Base-by-base conservation (phyloP, 2,888 invertebrate species). In the Eilema sororculum region DNA sequence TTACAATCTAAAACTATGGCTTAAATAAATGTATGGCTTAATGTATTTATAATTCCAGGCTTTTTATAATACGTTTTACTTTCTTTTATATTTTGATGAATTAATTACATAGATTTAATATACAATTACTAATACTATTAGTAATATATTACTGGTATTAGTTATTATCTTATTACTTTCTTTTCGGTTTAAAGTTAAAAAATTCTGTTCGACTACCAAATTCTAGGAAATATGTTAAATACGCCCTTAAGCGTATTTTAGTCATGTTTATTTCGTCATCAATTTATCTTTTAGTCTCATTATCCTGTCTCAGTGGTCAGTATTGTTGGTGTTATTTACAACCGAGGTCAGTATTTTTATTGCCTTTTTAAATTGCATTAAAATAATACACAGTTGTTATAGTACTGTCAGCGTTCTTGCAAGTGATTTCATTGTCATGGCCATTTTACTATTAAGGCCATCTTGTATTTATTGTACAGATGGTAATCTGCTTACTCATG, bases 261-360 rank as follows among this genome's bases (percentile, higher is more conserved):
- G 67, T 63, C 28, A 56, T 62, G 37, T 68, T 73, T 67, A 71
- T 69, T 65, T 67, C 65, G 25, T 67, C 57, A 60, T 70, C 63
- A 65, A 57, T 68, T 75, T 61, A 78, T 75, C 52, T 73, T 37
- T 75, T 30, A 52, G 37, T 62, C 24, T 71, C 64, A 56, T 66
- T 71, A 65, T 30, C 52, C 63, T 69, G 61, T 63, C 41, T 10
- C 28, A 65, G 67, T 63, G 65, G 65, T 67, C 74, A 56, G 66
- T 80, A 22, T 56, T 65, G 62, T 71, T 71, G 69, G 63, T 37
- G 25, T 65, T 33, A 20, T 78, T 75, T 71, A 77, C 67, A 62
- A 28, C 13, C 28, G 37, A 69, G 62, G 62, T 72, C 71, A 64
- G 61, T n/a, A 65, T 73, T 72, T 65, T 67, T 72, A 73, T 70